These are phyloP conservation scores for Tenthredo livida DNA, from an alignment of 2,888 invertebrate genomes.

Conservation along the genomic window DNA sequence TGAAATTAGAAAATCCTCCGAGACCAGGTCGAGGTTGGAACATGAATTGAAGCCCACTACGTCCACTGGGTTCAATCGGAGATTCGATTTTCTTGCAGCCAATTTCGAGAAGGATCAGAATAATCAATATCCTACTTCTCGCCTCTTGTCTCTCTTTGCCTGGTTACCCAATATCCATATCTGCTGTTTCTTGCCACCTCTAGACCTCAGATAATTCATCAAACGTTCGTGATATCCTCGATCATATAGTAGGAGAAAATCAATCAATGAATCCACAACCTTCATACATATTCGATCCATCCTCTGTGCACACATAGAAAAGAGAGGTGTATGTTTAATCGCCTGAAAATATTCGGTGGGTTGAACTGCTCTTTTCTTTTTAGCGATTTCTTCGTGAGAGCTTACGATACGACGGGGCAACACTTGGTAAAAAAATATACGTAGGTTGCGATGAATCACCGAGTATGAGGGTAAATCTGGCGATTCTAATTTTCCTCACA, in stretches of 20 bases:
- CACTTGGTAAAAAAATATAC: neutral
- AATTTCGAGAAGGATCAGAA: conserved; percentile 3
- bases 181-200: neutral
- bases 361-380: neutral
- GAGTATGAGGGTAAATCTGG: neutral
- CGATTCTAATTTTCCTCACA: neutral
- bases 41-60: neutral
- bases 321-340: neutral
- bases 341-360: neutral
- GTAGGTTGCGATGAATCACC: neutral
- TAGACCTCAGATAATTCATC: neutral
- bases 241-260: neutral
- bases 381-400: neutral
- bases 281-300: neutral
- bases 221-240: neutral
- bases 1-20: neutral
- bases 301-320: neutral
- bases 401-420: neutral
- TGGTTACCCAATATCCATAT: neutral
- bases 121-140: conserved; percentile 23
- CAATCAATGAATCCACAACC: neutral
- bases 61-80: conserved; percentile 12
- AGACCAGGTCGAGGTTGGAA: neutral
- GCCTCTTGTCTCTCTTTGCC: neutral
- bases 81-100: conserved; percentile 2